Evolutionary conservation across 1,140 invertebrate species (phyloP).

Genomic region (Ceratosolen fusciceps): DNA sequence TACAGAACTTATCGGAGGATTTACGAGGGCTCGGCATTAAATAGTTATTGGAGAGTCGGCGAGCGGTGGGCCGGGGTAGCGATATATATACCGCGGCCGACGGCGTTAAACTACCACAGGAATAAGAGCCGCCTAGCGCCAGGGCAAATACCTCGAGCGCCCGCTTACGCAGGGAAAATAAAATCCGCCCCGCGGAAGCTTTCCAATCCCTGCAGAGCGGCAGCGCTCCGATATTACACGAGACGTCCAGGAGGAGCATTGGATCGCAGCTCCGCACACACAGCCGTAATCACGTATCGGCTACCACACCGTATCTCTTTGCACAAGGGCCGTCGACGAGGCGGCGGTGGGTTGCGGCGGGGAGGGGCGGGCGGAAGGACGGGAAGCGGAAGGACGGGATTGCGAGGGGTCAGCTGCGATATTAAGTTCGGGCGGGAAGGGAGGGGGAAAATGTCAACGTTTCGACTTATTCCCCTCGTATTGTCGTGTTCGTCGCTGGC

Average conservation of each 20-base stretch:
- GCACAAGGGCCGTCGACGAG: too few relatives aligned
- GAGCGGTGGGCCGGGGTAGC: neutral
- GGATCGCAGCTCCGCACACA: neutral
- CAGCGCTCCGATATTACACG: conserved; percentile 8
- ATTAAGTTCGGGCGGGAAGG: conserved; percentile 19
- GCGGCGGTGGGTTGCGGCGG: neutral
- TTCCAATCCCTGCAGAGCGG: neutral
- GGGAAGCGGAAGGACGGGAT: neutral
- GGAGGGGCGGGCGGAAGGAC: neutral
- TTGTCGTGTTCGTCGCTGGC: too few relatives aligned
- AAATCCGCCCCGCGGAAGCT: neutral
- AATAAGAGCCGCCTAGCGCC: neutral
- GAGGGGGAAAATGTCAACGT: conserved; percentile 10
- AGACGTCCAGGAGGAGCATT: neutral
- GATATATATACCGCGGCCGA: too few relatives aligned
- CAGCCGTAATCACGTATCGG: neutral
- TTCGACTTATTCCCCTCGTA: neutral
- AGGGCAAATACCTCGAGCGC: neutral
- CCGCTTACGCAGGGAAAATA: conserved; percentile 4
- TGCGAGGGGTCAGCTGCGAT: neutral
- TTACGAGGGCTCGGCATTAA: neutral
- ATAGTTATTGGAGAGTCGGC: conserved; percentile 25
- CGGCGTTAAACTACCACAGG: too few relatives aligned
- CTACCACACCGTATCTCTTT: neutral
- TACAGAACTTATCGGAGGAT: neutral